Evolutionary conservation across 2,113 vertebrate species (phyloP), one percentile per base, ranked within the genome.

Genomic region (Rhabdornis inornatus): DNA sequence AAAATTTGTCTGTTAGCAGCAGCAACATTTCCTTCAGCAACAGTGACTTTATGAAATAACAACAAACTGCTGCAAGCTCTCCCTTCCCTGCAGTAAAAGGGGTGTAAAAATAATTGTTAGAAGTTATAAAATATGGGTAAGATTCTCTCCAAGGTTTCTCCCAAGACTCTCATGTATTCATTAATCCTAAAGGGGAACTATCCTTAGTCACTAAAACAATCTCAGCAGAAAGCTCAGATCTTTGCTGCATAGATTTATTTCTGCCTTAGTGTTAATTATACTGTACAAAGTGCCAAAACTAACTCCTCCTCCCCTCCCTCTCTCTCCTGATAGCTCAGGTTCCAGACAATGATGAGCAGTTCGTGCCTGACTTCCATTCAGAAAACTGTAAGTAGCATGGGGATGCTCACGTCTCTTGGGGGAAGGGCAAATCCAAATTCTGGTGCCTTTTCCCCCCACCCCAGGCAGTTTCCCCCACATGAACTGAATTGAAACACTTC

Each of bases 341-440:
- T 97, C 99, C 99, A 81, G 99, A 99, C 98, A 99, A 98, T 4
- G 99, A 99, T 87, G 99, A 99, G 95, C 99, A 99, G 94, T 99
- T 99, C 96, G 99, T 99, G 97, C 99, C 99, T 89, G 99, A 99
- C 97, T 99, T 99, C 97, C 99, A 99, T 88, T 99, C 99, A 75
- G 99, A 99, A 96, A 99, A 99, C 97, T 96, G 99, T 99, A 97
- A 99, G 99, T 99, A 98, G 57, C 28, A 3, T 0, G 44, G 75
- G 47, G 35, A 18, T 1, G 35, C 49, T 61, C 53, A 14, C 4
- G 9, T 13, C 9, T 23, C 91, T 55, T 37, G 2, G 49, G 23
- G 55, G 37, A 64, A 72, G 24, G 82, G 35, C 53, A 63, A 56
- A 63, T 24, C 18, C 42, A 44, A 15, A 37, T 49, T 49, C 5